A percentile compares a stretch with the other conserved stretches of the same genome.
These are phyloP conservation scores for Arnoldichthys spilopterus DNA, from an alignment of 2,797 vertebrate genomes.

Conservation along the genomic window DNA sequence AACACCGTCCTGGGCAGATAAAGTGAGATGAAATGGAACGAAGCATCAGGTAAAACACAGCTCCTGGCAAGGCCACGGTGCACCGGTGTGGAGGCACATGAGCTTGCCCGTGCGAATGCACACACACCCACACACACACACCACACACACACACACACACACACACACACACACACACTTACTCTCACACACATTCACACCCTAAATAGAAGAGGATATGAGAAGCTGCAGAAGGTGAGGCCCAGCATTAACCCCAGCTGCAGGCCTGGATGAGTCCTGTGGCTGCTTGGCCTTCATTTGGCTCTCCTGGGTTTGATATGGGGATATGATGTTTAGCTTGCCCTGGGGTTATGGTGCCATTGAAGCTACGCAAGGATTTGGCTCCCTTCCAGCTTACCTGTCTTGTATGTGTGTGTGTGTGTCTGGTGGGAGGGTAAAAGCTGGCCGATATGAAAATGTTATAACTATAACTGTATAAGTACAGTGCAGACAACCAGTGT, in stretches of 20 bases:
- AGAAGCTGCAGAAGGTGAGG: constrained; percentile 66
- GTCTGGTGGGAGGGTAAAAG: constrained; percentile 9
- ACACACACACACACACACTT: constrained; percentile 22
- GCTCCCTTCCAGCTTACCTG: constrained; percentile 79
- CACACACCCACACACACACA: too few species aligned
- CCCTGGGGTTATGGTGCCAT: constrained; percentile 76
- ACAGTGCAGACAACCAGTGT: neutral
- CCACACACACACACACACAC: too few species aligned
- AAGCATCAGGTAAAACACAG: constrained; percentile 76
- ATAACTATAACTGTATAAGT: neutral
- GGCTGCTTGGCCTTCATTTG: constrained; percentile 67
- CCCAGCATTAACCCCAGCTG: constrained; percentile 80
- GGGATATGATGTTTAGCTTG: constrained; percentile 78
- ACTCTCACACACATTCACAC: constrained; percentile 42
- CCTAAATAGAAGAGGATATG: constrained; percentile 51
- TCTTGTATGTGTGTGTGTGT: constrained; percentile 19
- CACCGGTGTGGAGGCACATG: constrained; percentile 4
- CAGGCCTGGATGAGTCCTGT: constrained; percentile 82
- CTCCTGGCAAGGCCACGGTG: constrained; percentile 81
- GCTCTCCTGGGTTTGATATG: constrained; percentile 74
- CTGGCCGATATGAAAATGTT: neutral
- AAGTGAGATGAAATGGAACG: constrained; percentile 78
- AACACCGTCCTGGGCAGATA: constrained; percentile 80
- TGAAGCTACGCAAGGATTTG: constrained; percentile 77
- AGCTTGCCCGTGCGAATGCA: neutral